A percentile compares a stretch with the other conserved stretches of the same genome.
Evolutionary conservation across 2,113 vertebrate species (phyloP).

Genomic region (Sus scrofa): T2T-Sscrofa CM000829.6:50588001-50588500

Average conservation of each 20-base stretch:
- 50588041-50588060: too few relatives aligned
- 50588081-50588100: too few relatives aligned
- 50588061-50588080: too few relatives aligned
- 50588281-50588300: neutral
- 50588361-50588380: neutral
- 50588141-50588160: too few relatives aligned
- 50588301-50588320: neutral
- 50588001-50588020: too few relatives aligned
- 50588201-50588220: too few relatives aligned
- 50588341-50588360: neutral
- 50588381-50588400: neutral
- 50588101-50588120: too few relatives aligned
- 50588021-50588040: too few relatives aligned
- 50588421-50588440: neutral
- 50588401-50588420: neutral
- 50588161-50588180: too few relatives aligned
- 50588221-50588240: too few relatives aligned
- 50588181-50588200: too few relatives aligned
- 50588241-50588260: neutral
- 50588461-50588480: neutral
- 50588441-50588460: neutral
- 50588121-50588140: too few relatives aligned
- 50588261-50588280: neutral
- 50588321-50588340: neutral
- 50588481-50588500: neutral